These are phyloP conservation scores for Cervus canadensis DNA, from an alignment of 2,113 vertebrate species.

Conservation along the genomic window DNA sequence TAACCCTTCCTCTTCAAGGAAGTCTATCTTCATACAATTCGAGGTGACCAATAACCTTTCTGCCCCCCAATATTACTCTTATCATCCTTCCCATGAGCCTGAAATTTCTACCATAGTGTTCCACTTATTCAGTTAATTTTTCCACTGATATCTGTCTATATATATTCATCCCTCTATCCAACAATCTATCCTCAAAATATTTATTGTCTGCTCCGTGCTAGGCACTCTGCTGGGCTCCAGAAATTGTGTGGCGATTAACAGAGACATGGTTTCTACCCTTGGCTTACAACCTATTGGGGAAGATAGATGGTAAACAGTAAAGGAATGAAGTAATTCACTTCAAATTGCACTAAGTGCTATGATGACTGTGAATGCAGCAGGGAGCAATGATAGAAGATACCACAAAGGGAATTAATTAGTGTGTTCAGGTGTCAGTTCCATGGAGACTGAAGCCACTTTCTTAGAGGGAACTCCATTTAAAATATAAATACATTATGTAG, in stretches of 20 bases:
- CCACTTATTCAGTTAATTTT: constrained; percentile 9
- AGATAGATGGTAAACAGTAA: not conserved
- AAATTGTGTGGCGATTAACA: constrained; percentile 23
- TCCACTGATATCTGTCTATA: not conserved
- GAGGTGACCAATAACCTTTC: not conserved
- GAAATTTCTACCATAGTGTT: not conserved
- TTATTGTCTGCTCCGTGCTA: not conserved
- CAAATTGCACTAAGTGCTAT: not conserved
- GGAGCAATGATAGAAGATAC: not conserved
- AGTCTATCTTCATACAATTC: constrained; percentile 4
- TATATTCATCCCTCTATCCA: not conserved
- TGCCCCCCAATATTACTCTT: not conserved
- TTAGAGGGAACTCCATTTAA: not conserved
- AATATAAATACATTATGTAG: not conserved
- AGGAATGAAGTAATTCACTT: not conserved
- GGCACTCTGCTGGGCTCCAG: not conserved
- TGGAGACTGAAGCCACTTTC: not conserved
- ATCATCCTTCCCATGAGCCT: not conserved
- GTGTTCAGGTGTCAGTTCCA: not conserved
- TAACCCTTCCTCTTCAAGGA: not conserved
- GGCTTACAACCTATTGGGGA: not conserved
- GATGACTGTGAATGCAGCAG: not conserved
- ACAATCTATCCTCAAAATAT: not conserved
- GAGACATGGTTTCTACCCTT: not conserved
- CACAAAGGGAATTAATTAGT: not conserved